Base-by-base conservation (phyloP, 2,888 invertebrate genomes). In the Polydrusus pterygomalis region DNA sequence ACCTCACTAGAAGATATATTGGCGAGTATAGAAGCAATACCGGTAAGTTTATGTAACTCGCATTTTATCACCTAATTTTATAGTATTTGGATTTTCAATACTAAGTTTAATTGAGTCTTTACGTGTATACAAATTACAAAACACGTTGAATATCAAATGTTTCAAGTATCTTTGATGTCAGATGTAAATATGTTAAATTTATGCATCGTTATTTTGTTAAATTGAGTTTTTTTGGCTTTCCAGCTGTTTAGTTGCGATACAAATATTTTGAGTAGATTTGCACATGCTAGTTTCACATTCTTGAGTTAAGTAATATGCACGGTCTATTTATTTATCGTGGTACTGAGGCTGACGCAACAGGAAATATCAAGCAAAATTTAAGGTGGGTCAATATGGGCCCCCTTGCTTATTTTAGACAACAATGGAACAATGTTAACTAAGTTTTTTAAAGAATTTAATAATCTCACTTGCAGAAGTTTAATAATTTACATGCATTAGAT, bases 1-100 rank as follows among this genome's bases (percentile, higher is more conserved):
- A 94, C 86, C 87, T 95, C 79, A 95, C 95, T 5, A 91, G 93
- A 84, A 89, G 95, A 83, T 95, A 92, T 87, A 94, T 94, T 77
- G 94, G 94, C 77, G 94, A 95, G 90, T 94, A 95, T 87, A 91
- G 94, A 84, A 94, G 94, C 82, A 94, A 94, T 84, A 93, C 94
- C 89, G 93, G 93, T 93, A 86, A 89, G 89, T 85, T 65, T 25
- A 64, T 62, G 38, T 62, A 30, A 18, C 40, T 45, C 20, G 30
- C 7, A 64, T 45, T 64, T 47, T 25, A 20, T 8, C 20, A 15
- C 8, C 13, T 47, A 47, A 15, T 25, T 47, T 25, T 25, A 15
- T 64, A 45, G 43, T 30, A 47, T 64, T 47, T 47, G 11, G 15
- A 30, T 8, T 56, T 56, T 34, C 20, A 20, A 15, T 56, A 34